Evolutionary conservation across 2,888 invertebrate species (phyloP).

Genomic region (Drosophila prostipennis): DNA sequence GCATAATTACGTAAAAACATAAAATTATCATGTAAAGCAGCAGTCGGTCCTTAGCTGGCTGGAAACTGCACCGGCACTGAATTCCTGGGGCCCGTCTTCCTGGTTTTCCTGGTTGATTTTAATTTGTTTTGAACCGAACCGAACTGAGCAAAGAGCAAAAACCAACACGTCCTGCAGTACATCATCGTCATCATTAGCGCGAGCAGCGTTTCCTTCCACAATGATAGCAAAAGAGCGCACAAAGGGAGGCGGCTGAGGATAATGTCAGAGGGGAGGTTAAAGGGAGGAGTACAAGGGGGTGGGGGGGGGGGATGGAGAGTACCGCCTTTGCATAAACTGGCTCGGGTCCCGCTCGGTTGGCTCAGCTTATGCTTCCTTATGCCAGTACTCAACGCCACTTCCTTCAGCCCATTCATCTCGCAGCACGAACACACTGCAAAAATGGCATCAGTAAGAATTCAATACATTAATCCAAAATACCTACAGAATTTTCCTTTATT

Average conservation of each 20-base stretch:
- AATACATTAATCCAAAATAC: no score
- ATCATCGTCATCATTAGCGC: conserved; percentile 78
- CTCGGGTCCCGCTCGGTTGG: conserved; percentile 49
- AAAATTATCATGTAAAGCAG: conserved; percentile 67
- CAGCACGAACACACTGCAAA: conserved; percentile 46
- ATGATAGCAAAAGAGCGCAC: conserved; percentile 29
- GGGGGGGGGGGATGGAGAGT: no score
- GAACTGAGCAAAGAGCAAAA: conserved; percentile 60
- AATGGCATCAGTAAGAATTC: no score
- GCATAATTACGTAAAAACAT: conserved; percentile 70
- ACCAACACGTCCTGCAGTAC: conserved; percentile 76
- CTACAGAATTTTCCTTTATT: no score
- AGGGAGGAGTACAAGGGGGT: not conserved
- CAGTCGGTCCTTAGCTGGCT: conserved; percentile 37
- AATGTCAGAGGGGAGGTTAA: conserved; percentile 1
- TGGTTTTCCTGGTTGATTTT: conserved; percentile 69
- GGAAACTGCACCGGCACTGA: conserved; percentile 29
- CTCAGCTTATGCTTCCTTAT: conserved; percentile 71
- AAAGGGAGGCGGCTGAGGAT: conserved; percentile 2
- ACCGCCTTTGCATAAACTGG: conserved; percentile 70
- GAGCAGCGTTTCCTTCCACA: conserved; percentile 57
- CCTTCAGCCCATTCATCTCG: conserved; percentile 73
- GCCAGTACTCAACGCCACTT: conserved; percentile 75
- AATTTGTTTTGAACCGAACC: conserved; percentile 67
- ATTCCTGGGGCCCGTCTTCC: conserved; percentile 30